These are phyloP conservation scores for Octomys mimax DNA, from an alignment of 2,797 vertebrate species.

Conservation along the genomic window DNA sequence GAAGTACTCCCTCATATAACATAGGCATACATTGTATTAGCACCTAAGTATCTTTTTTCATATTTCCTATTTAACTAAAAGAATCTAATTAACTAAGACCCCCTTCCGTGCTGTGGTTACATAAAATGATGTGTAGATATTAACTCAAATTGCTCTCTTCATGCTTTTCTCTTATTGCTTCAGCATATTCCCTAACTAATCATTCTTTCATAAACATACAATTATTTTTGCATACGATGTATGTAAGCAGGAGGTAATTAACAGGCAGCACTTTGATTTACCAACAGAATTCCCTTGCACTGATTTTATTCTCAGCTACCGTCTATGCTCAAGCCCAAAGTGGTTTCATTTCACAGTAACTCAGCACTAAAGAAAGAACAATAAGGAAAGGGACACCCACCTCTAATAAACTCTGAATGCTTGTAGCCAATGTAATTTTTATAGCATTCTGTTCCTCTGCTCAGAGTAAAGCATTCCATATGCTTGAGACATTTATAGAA, in stretches of 20 bases:
- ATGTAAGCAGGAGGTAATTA: conserved; percentile 87
- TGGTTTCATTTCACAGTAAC: conserved; percentile 81
- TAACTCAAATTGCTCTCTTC: conserved; percentile 84
- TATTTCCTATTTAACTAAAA: conserved; percentile 85
- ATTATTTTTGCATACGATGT: conserved; percentile 75
- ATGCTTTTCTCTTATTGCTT: conserved; percentile 82
- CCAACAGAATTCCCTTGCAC: conserved; percentile 78
- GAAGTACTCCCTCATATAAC: conserved; percentile 50
- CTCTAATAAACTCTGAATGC: conserved; percentile 81
- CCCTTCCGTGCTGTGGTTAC: conserved; percentile 82
- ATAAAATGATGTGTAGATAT: conserved; percentile 83
- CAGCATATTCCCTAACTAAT: conserved; percentile 84
- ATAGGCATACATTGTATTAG: conserved; percentile 65
- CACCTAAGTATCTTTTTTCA: conserved; percentile 60
- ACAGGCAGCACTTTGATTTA: conserved; percentile 82
- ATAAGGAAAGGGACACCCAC: conserved; percentile 79
- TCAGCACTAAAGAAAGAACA: conserved; percentile 72
- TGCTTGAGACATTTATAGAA: conserved; percentile 82
- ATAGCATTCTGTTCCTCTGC: conserved; percentile 53
- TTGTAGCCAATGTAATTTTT: conserved; percentile 78
- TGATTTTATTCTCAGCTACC: conserved; percentile 78
- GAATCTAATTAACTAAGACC: conserved; percentile 85
- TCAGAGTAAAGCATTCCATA: conserved; percentile 81
- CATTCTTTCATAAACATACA: conserved; percentile 83
- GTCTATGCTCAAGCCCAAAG: background rate